Base-by-base conservation (phyloP, 2,113 vertebrate genomes). In the Lontra canadensis region DNA sequence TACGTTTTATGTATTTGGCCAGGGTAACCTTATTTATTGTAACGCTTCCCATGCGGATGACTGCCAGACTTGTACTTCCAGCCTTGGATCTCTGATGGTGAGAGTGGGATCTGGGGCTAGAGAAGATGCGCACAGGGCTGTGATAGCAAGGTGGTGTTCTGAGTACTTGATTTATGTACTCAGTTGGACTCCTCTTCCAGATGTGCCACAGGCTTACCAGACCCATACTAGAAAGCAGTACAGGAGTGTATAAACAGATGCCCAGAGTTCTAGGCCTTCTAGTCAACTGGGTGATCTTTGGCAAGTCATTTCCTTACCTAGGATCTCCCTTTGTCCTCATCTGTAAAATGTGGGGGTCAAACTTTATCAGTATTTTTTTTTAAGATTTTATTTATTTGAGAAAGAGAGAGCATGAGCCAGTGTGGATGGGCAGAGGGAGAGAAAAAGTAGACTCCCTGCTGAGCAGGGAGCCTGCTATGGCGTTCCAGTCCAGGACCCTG, bases 1-100 rank as follows among this genome's bases (percentile, higher is more conserved):
- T 29, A 47, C 23, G 11, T 86, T 96, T 91, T 88, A 73, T 89
- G 25, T 89, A 26, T 93, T 96, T 96, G 31, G 12, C 79, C 10
- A 78, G 25, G 25, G 73, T 89, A 34, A 78, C 47, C 26, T 55
- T 88, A 69, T 59, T 71, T 26, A 39, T 91, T 34, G 34, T 67
- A 79, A 82, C 18, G 63, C 79, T 83, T 90, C 31, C 57, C 67
- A 4, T 87, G 55, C 5, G 20, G 82, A 87, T 34, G 6, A n/a
- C 69, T 84, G 25, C 44, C 25, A 42, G 14, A 90, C 29, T 4
- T 88, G 71, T 11, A 52, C 23, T 71, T 91, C 59, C 8, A 80
- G 49, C 42, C 76, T 83, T 83, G 36, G 31, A 59, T 69, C 26
- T 97, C 52, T 94, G 71, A 92, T 13, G 29, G 85, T 52, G 29